Conservation (phyloP, 2,113 vertebrate genomes). For the Ailurus styani region DNA sequence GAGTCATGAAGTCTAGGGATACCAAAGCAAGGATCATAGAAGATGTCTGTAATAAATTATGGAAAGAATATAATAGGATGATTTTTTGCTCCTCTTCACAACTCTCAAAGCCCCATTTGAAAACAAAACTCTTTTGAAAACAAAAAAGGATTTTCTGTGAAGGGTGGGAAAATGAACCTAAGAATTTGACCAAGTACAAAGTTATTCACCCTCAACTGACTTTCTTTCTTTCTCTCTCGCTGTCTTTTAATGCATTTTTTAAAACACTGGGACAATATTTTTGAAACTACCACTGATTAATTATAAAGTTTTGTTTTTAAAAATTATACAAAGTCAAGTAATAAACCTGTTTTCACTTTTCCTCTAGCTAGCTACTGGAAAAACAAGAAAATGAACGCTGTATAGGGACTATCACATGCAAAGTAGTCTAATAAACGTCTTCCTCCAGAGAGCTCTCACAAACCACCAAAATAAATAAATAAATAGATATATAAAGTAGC, state of each 20-base stretch:
- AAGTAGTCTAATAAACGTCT: not conserved
- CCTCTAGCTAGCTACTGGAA: not conserved
- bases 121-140: not conserved
- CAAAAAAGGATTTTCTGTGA: not conserved
- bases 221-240: not conserved
- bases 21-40: not conserved
- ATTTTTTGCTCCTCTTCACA: not conserved
- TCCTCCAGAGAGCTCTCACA: not conserved
- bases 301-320: not conserved
- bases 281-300: not conserved
- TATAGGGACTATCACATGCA: not conserved
- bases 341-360: not conserved
- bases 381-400: not conserved
- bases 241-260: not conserved
- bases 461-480: not conserved
- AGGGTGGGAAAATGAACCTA: not conserved
- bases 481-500: not conserved
- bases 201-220: not conserved
- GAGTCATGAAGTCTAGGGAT: not conserved
- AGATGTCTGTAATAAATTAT: not conserved
- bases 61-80: not conserved
- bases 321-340: conserved; percentile 2
- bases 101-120: not conserved
- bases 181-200: not conserved
- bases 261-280: not conserved